A percentile compares a stretch with the other conserved stretches of the same genome.
phyloP scores from a whole-genome alignment of 35 echinoderm and acorn worm species.

The Strongylocentrotus purpuratus region DNA sequence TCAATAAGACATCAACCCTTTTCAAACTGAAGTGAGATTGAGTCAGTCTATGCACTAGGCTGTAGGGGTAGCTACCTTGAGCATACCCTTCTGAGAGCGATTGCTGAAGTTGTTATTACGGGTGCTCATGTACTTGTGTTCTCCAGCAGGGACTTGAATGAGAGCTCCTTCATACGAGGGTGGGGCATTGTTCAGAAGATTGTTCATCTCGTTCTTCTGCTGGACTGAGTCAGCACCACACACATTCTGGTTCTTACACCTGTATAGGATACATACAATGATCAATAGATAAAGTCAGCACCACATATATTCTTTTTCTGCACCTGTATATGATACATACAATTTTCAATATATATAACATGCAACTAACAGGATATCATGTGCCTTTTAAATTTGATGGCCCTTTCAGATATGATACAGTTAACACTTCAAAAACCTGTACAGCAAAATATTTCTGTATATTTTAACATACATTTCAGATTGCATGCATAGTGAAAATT shows the following conservation, averaged over 20 bases:
- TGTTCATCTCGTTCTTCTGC: constrained; percentile 82
- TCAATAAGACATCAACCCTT: neutral
- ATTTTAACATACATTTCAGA: no score
- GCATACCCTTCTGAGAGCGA: constrained; percentile 86
- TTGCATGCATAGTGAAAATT: no score
- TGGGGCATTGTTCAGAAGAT: constrained; percentile 83
- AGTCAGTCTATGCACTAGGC: neutral
- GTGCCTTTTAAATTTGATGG: no score
- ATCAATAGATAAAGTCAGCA: neutral
- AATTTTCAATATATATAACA: neutral
- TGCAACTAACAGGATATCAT: neutral
- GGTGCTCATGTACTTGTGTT: constrained; percentile 87
- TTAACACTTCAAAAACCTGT: no score
- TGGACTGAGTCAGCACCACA: constrained; percentile 78
- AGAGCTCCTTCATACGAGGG: constrained; percentile 88
- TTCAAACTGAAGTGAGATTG: neutral
- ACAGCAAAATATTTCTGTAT: no score
- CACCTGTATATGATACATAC: neutral
- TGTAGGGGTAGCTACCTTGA: constrained; percentile 52
- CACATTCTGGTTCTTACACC: constrained; percentile 71
- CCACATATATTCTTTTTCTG: neutral
- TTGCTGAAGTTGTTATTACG: constrained; percentile 98
- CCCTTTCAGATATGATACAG: no score
- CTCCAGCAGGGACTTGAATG: constrained; percentile 70
- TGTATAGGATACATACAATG: constrained; percentile 28